Evolutionary conservation across 2,113 vertebrate genomes (phyloP).

Genomic region (Nothocercus nigrocapillus): DNA sequence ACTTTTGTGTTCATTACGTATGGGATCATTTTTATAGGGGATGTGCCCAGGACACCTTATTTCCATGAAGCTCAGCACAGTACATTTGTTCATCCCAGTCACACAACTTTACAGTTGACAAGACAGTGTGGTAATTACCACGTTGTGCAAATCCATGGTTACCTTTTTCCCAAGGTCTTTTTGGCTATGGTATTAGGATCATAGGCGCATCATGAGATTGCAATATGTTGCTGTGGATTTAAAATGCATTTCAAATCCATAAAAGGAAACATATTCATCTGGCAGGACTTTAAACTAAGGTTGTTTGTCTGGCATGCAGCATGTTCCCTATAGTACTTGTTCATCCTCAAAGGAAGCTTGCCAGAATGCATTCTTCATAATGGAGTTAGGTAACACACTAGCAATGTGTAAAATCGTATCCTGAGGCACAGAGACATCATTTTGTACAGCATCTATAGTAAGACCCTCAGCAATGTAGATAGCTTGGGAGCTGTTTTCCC

Average conservation of each 20-base stretch:
- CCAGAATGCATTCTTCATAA: neutral
- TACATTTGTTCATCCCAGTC: neutral
- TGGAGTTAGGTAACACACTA: constrained; percentile 8
- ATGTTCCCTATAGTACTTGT: constrained; percentile 32
- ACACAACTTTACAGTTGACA: neutral
- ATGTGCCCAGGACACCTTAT: neutral
- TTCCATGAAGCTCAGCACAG: neutral
- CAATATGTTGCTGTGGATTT: neutral
- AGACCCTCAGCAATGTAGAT: neutral
- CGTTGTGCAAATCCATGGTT: neutral
- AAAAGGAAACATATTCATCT: constrained; percentile 16
- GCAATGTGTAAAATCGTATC: constrained; percentile 51
- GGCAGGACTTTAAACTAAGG: constrained; percentile 6
- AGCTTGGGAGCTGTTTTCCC: neutral
- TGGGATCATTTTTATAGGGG: neutral
- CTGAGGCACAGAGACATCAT: constrained; percentile 20
- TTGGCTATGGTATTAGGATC: neutral
- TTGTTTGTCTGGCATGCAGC: constrained; percentile 3
- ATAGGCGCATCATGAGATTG: neutral
- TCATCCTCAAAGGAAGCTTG: constrained; percentile 32
- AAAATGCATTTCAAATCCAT: constrained; percentile 28
- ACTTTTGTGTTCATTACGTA: neutral
- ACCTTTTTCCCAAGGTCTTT: neutral
- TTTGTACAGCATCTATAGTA: constrained; percentile 4
- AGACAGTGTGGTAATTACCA: neutral